Base-by-base conservation (phyloP, 2,113 vertebrate genomes). In the Tyrannus savana region DNA sequence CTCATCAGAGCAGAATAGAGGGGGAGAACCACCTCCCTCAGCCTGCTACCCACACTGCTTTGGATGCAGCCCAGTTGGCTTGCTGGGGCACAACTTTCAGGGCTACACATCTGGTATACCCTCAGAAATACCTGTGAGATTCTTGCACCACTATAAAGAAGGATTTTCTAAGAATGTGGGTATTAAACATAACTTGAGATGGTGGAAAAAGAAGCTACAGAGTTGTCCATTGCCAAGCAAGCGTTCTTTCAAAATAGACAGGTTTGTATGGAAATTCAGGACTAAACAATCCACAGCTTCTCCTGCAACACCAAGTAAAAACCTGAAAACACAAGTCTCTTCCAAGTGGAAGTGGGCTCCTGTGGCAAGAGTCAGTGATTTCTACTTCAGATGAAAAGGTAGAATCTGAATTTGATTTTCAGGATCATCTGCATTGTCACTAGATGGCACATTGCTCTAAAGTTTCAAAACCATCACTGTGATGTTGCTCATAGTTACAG, bases 391-490 rank as follows among this genome's bases (percentile, higher is more conserved):
- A 15, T 73, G 33, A 88, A 91, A 71, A 17, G 44, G 14, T 35
- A 72, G 68, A 41, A 83, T 33, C 17, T 0, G 19, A 49, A 7
- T 80, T 39, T 79, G 28, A 6, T 81, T 90, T 96, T 59, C 78
- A 82, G 90, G 11, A 85, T 92, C 52, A 60, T 13, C 73, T 73
- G 7, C 2, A 0, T 73, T 75, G 91, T 95, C 97, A 96, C 96
- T 97, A 97, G 96, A 62, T 97, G 96, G 96, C 96, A 96, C 52
- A 94, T 95, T 22, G 75, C 84, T 47, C 92, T 91, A 88, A 90
- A 86, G 42, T 91, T 96, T 97, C 71, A 81, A 55, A 81, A 41
- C 50, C 46, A 8, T 35, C 23, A 5, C 60, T 62, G 62, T 30
- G 35, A 28, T 47, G 67, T 5, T 84, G 53, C 50, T 67, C 31